Base-by-base conservation (phyloP, 2,113 vertebrate species). In the Alethe castanea region DNA sequence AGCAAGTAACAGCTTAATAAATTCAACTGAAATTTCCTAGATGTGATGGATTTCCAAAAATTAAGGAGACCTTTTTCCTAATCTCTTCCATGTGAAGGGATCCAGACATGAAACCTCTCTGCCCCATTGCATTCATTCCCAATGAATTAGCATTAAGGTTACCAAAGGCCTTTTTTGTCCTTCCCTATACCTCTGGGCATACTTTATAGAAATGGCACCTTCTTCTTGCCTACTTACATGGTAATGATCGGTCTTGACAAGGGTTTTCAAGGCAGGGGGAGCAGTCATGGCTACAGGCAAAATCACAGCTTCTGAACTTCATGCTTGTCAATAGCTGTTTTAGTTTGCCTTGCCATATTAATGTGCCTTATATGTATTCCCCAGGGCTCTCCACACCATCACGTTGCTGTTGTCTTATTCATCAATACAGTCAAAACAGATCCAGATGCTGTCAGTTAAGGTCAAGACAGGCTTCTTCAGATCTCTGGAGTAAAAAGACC, bases 241-340 rank as follows among this genome's bases (percentile, higher is more conserved):
- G 76, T 77, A 76, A 81, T 96, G 94, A 97, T 97, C 38, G 0
- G 60, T 97, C 90, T 94, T 97, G 97, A 98, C 96, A 96, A 93
- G 91, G 86, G 28, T 84, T 96, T 97, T 97, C 90, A 92, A 96
- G 96, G 88, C 82, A 80, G 12, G 62, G 88, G 95, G 86, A 91
- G 95, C 95, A 93, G 93, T 92, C 84, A 77, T 73, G 57, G 91
- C 96, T 96, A 66, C 26, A 42, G 96, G 98, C 97, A 92, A 88
- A 97, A 84, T 92, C 91, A 92, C 91, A 94, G 95, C 92, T 95
- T 96, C 93, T 96, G 95, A 97, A 95, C 93, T 97, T 96, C 92
- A 87, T 95, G 96, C 92, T 88, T 97, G 97, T 96, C 97, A 96
- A 92, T 96, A 97, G 86, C 66, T 80, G 80, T 97, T 97, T 96